These are phyloP conservation scores for Agonopterix alstromeriana DNA, from an alignment of 2,888 invertebrate species.

Conservation along the genomic window DNA sequence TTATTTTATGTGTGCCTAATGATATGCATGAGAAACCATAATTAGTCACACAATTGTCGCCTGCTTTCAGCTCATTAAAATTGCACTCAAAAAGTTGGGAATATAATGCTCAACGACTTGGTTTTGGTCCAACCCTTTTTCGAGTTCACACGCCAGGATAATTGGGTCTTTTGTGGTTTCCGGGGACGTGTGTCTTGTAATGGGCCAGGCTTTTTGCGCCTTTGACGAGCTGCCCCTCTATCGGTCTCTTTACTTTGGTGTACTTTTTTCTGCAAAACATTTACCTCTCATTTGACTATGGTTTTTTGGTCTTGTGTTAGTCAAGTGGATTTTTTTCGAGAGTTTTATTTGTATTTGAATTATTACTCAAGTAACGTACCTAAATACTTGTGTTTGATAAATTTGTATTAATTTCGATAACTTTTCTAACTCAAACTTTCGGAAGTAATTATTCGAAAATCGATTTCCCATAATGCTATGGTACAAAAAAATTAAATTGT, in stretches of 20 bases:
- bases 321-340: neutral
- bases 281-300: conserved; percentile 21
- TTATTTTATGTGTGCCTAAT: no score
- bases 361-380: no score
- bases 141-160: conserved; percentile 57
- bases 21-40: no score
- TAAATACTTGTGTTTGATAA: no score
- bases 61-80: conserved; percentile 1
- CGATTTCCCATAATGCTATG: no score
- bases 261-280: conserved; percentile 26
- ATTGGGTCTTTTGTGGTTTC: conserved; percentile 68
- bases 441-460: no score
- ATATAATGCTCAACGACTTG: conserved; percentile 43
- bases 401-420: no score
- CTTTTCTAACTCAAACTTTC: no score
- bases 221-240: conserved; percentile 37
- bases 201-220: conserved; percentile 52
- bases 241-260: conserved; percentile 30
- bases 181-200: conserved; percentile 53
- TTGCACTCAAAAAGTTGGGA: conserved; percentile 31
- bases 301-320: neutral
- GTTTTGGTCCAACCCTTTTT: conserved; percentile 46
- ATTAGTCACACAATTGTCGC: no score
- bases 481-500: no score
- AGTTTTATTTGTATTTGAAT: no score